A percentile compares a stretch with the other conserved stretches of the same genome.
These are phyloP conservation scores for Ectobius pallidus DNA, from an alignment of 2,888 invertebrate genomes.

Conservation along the genomic window DNA sequence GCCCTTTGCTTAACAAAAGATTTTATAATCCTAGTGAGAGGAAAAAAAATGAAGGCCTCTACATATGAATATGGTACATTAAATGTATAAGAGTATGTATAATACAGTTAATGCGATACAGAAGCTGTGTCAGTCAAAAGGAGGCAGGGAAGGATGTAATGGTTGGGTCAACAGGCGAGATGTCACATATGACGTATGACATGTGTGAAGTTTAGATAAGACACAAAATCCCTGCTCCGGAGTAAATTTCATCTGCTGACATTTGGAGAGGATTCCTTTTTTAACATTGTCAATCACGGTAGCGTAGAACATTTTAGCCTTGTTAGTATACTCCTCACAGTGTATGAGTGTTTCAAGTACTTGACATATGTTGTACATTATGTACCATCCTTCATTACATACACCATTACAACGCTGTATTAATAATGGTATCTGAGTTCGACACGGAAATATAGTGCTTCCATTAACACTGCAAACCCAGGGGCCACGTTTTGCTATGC, in stretches of 20 bases:
- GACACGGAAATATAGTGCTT: background rate
- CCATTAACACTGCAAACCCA: constrained; percentile 8
- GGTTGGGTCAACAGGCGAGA: constrained; percentile 2
- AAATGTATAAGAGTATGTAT: background rate
- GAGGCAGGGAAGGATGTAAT: background rate
- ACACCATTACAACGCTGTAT: background rate
- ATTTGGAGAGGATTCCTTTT: background rate
- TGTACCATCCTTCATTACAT: background rate
- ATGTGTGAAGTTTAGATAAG: constrained; percentile 24
- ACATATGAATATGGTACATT: no score
- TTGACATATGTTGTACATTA: background rate
- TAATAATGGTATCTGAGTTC: background rate
- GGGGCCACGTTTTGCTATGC: no score
- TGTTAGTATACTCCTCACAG: background rate
- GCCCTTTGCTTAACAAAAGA: no score
- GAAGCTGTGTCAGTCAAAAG: background rate
- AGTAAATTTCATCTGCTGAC: constrained; percentile 10
- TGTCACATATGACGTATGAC: constrained; percentile 17
- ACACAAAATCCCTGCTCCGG: background rate
- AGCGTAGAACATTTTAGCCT: no score
- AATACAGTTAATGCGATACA: background rate
- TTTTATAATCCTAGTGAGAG: no score
- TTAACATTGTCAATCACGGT: background rate
- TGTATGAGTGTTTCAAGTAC: background rate
- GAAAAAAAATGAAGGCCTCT: background rate